A percentile compares a stretch with the other conserved stretches of the same genome.
Evolutionary conservation across 2,797 vertebrate species (phyloP).

Genomic region (Eulemur rubriventer): DNA sequence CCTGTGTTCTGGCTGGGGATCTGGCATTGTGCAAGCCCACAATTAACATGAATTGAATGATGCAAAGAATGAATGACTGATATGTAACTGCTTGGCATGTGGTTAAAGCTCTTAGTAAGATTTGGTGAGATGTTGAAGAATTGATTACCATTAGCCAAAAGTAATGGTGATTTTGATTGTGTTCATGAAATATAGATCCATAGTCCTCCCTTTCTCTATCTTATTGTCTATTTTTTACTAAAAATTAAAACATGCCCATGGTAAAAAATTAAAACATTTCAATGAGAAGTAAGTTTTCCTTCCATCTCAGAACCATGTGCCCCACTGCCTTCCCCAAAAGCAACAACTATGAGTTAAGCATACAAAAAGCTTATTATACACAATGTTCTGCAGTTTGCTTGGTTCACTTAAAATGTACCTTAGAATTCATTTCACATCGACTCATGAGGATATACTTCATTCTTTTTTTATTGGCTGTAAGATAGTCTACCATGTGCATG

Average conservation of each 20-base stretch:
- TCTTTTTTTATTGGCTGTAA: background rate
- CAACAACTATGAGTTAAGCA: background rate
- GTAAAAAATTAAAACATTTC: background rate
- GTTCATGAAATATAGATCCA: background rate
- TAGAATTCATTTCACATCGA: background rate
- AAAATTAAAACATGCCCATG: background rate
- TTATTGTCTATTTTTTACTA: background rate
- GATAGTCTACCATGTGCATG: background rate
- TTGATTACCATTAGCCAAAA: slow-evolving; percentile 24
- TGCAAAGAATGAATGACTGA: background rate
- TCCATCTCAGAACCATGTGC: background rate
- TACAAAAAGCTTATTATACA: background rate
- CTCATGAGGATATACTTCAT: background rate
- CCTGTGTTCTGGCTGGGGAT: rapidly evolving
- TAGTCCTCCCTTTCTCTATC: background rate
- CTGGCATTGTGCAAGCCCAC: background rate
- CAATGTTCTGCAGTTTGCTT: background rate
- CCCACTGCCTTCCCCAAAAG: background rate
- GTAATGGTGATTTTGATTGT: background rate
- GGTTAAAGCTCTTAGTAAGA: background rate
- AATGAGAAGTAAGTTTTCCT: background rate
- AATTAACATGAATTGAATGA: background rate
- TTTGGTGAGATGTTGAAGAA: background rate
- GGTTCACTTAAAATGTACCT: background rate
- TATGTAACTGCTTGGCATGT: background rate